Base-by-base conservation (phyloP, 2,113 vertebrate species). In the Seriola dumerili region DNA sequence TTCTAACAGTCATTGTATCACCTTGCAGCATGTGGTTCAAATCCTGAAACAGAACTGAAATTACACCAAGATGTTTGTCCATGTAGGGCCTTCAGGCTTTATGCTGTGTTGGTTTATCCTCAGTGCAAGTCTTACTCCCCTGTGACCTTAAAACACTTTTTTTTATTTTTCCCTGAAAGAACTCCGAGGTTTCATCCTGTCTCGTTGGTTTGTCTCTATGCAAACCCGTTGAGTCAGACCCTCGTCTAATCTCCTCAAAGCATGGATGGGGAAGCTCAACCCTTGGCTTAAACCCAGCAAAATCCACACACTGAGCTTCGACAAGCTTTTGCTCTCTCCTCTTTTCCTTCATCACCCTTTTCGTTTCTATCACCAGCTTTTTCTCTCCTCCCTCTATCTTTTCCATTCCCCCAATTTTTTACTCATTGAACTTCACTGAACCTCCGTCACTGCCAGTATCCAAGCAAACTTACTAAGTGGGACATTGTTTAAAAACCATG, bases 181-280 rank as follows among this genome's bases (percentile, higher is more conserved):
- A 73, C 62, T 77, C 13, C 0, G 8, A 61, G 3, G 19, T 78
- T 75, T 84, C 36, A 73, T 72, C 58, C 21, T 16, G 46, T 81
- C 68, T 84, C 29, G 5, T 81, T 80, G 34, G 25, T 79, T 85
- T 78, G 83, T 88, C 64, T 79, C 68, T 72, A 68, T 80, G 64
- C 55, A 76, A 85, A 81, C 68, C 70, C 6, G 4, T 72, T 78
- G 75, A 61, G 61, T 84, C 76, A 78, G 66, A 80, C 25, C 61
- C 36, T 62, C 58, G 14, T 90, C 58, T 91, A 89, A 92, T 89
- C 92, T 92, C 87, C 70, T 89, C 87, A 92, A 91, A 92, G 89
- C 9, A 16, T 58, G 16, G 68, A 78, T 77, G 78, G 68, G 66
- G 78, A 78, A 67, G 58, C 74, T 78, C 71, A 85, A 72, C 55